A percentile compares a stretch with the other conserved stretches of the same genome.
Conservation (phyloP, 2,888 invertebrate genomes). For the Metellina segmentata region DNA sequence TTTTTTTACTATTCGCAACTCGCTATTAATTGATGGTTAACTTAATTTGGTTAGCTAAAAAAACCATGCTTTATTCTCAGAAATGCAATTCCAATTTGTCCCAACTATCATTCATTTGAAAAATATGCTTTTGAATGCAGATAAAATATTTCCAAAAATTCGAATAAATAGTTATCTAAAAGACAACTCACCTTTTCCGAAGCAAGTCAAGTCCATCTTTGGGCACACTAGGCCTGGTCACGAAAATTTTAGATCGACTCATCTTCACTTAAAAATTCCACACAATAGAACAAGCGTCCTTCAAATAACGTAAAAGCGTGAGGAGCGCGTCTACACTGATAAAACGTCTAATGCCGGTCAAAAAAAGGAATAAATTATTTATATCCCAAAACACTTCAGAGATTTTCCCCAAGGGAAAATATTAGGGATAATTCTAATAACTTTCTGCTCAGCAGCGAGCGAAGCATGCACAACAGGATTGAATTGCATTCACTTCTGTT, state of each 20-base stretch:
- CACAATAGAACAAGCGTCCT: not conserved
- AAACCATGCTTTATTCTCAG: too few relatives aligned
- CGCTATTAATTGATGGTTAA: too few relatives aligned
- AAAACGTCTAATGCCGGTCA: not conserved
- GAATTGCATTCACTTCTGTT: not conserved
- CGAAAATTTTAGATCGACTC: conserved; percentile 85
- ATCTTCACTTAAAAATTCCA: conserved; percentile 77
- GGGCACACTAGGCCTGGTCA: conserved; percentile 87
- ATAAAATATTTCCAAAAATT: not conserved
- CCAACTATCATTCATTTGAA: not conserved
- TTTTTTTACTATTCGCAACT: too few relatives aligned
- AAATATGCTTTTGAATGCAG: not conserved
- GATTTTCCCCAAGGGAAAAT: not conserved
- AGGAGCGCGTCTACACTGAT: not conserved
- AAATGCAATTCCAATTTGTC: not conserved
- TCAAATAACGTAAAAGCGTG: not conserved
- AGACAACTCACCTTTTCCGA: conserved; percentile 78
- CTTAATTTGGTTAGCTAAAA: too few relatives aligned
- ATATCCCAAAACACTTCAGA: not conserved
- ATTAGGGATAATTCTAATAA: not conserved
- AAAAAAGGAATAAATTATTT: not conserved
- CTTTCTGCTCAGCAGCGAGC: not conserved
- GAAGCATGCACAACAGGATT: not conserved
- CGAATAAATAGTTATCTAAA: not conserved
- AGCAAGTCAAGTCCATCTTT: conserved; percentile 85